A percentile compares a stretch with the other conserved stretches of the same genome.
These are phyloP conservation scores for Oreocharis arfaki DNA, from an alignment of 2,113 vertebrate genomes.

Conservation along the genomic window DNA sequence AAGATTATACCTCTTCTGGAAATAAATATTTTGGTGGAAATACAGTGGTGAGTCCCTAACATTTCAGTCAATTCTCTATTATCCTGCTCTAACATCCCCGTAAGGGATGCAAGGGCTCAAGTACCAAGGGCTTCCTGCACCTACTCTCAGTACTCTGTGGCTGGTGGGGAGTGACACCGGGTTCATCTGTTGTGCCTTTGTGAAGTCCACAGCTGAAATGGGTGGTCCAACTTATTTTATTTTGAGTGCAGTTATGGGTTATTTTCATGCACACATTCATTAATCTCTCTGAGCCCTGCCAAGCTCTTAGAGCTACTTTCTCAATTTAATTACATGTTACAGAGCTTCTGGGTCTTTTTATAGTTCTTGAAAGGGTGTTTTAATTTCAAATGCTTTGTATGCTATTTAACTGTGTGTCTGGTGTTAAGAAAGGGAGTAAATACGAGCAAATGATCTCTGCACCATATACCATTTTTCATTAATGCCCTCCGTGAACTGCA, in stretches of 20 bases:
- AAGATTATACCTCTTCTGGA: not conserved
- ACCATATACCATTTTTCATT: not conserved
- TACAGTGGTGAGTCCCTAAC: not conserved
- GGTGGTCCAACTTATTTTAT: not conserved
- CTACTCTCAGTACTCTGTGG: not conserved
- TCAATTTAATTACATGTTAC: conserved; percentile 10
- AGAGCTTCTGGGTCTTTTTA: not conserved
- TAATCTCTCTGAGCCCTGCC: not conserved
- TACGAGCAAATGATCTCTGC: not conserved
- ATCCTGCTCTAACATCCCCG: not conserved
- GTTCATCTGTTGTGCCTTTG: not conserved
- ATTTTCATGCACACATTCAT: conserved; percentile 7
- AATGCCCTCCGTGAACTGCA: not conserved
- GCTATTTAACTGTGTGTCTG: not conserved
- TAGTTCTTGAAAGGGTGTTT: conserved; percentile 6
- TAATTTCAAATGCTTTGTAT: conserved; percentile 1
- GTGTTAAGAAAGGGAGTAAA: not conserved
- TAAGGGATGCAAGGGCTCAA: not conserved
- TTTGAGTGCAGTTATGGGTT: not conserved
- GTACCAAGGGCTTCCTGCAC: not conserved
- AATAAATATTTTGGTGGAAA: not conserved
- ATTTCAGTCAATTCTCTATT: not conserved
- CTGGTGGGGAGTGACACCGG: rapidly evolving
- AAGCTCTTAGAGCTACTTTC: conserved; percentile 31
- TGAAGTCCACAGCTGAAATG: not conserved